Conservation (phyloP, 2,888 invertebrate species). For the Pandemis heparana region DNA sequence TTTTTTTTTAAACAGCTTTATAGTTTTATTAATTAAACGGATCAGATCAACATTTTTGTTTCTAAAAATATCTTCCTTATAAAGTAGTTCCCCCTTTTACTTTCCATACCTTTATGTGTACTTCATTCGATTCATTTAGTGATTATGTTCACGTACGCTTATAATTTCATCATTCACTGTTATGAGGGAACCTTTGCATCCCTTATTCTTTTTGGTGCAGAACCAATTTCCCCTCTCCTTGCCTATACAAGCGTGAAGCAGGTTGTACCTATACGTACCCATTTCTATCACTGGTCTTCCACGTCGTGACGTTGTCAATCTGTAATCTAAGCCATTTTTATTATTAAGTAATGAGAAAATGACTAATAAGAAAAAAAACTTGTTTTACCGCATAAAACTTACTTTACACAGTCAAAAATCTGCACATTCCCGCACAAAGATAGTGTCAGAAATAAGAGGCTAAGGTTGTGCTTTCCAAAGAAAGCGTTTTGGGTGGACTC, state of each 20-base stretch:
- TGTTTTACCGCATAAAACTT: too few relatives aligned
- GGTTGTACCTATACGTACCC: slow-evolving; percentile 9
- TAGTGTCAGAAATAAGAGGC: not conserved
- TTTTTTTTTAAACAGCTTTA: too few relatives aligned
- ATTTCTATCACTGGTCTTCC: slow-evolving; percentile 9
- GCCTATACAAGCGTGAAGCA: slow-evolving; percentile 10
- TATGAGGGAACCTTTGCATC: slow-evolving; percentile 44
- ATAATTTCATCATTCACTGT: slow-evolving; percentile 50
- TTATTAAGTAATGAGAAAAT: not conserved
- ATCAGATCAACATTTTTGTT: not conserved
- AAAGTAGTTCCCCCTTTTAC: not conserved
- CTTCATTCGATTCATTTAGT: not conserved
- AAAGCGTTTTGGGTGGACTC: too few relatives aligned
- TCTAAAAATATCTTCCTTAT: not conserved
- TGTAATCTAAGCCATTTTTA: not conserved
- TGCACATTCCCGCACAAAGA: not conserved
- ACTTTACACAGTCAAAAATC: not conserved
- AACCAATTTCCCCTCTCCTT: not conserved
- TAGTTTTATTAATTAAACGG: too few relatives aligned
- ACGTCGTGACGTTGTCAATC: not conserved
- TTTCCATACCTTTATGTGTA: not conserved
- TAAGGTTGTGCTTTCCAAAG: too few relatives aligned
- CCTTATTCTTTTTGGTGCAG: slow-evolving; percentile 10
- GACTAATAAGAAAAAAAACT: too few relatives aligned
- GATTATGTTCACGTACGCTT: slow-evolving; percentile 25